Conservation (phyloP, 2,888 invertebrate genomes). For the Drosophila villosipedis region DNA sequence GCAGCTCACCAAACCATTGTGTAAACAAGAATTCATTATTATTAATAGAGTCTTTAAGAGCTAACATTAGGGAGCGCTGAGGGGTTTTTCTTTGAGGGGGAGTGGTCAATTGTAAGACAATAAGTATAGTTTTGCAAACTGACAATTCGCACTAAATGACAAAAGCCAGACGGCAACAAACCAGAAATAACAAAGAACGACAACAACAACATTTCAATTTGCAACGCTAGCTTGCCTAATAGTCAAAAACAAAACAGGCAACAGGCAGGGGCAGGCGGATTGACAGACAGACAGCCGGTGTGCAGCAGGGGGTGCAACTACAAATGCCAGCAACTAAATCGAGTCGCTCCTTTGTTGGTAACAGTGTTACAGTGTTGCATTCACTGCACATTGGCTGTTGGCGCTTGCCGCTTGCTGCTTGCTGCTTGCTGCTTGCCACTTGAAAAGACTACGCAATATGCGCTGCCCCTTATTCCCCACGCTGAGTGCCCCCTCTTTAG, state of each 20-base stretch:
- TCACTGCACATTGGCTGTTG: slow-evolving; percentile 63
- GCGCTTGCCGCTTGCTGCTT: slow-evolving; percentile 47
- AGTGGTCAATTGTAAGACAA: slow-evolving; percentile 18
- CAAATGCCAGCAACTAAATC: slow-evolving; percentile 47
- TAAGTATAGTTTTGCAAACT: slow-evolving; percentile 41
- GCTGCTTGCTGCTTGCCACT: slow-evolving; percentile 68
- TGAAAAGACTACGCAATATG: slow-evolving; percentile 64
- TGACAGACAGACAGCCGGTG: not conserved
- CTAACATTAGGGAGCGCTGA: not conserved
- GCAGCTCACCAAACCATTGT: slow-evolving; percentile 4
- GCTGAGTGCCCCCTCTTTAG: not conserved
- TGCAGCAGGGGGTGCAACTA: slow-evolving; percentile 3
- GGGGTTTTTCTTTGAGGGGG: not conserved
- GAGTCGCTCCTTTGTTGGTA: slow-evolving; percentile 27
- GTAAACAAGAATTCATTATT: slow-evolving; percentile 56
- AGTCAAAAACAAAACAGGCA: slow-evolving; percentile 14
- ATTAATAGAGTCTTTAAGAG: slow-evolving; percentile 22
- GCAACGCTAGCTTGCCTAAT: slow-evolving; percentile 59
- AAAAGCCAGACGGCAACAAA: slow-evolving; percentile 54
- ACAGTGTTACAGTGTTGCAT: slow-evolving; percentile 33
- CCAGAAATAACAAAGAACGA: slow-evolving; percentile 11
- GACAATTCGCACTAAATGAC: slow-evolving; percentile 65
- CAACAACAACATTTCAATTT: slow-evolving; percentile 62
- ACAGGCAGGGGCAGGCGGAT: slow-evolving; percentile 17
- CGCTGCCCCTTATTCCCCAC: not conserved